Evolutionary conservation across 2,113 vertebrate genomes (phyloP), one percentile per base, ranked within the genome.

Genomic region (Pontoporia blainvillei): DNA sequence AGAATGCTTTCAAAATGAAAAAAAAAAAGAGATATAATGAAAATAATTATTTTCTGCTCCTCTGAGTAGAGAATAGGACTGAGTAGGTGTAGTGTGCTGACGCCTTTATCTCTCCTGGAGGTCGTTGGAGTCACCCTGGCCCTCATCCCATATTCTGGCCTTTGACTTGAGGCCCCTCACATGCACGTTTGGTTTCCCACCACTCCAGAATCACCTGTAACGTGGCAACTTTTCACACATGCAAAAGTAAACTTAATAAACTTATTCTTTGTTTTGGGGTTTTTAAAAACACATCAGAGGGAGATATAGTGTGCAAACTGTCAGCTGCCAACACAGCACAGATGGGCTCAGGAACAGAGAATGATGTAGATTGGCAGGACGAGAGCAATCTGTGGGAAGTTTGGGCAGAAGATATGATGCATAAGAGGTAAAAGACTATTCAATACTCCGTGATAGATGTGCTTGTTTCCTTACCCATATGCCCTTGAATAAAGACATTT

Each of bases 291-390:
- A n/a, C 49, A 39, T 27, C 52, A 34, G 44, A 95, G 59, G 62
- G 5, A 86, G 9, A 59, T 39, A 31, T 1, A 54, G 67, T 27
- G 59, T 91, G 89, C 61, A 91, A 83, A 94, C 34, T 34, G 46
- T 90, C 41, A 90, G 57, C 79, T 95, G 90, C 86, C 83, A 87
- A 8, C 20, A 72, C 5, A 21, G 36, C 90, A 73, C 91, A 97
- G 96, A 96, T 97, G 96, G 93, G 73, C 17, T 34, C 79, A 27
- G 41, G 78, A 90, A 79, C 78, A 88, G 85, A 64, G 59, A 87
- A 44, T 1, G 41, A 49, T 41, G 31, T 84, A 90, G 57, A 76
- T 12, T 12, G 3, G 31, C 44, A 87, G 89, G 66, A 82, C 66
- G 44, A 7, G 67, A 79, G 62, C 34, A 6, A 27, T 18, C 78